phyloP scores from a whole-genome alignment of 2,888 invertebrate genomes.

The Tipula helvola region DNA sequence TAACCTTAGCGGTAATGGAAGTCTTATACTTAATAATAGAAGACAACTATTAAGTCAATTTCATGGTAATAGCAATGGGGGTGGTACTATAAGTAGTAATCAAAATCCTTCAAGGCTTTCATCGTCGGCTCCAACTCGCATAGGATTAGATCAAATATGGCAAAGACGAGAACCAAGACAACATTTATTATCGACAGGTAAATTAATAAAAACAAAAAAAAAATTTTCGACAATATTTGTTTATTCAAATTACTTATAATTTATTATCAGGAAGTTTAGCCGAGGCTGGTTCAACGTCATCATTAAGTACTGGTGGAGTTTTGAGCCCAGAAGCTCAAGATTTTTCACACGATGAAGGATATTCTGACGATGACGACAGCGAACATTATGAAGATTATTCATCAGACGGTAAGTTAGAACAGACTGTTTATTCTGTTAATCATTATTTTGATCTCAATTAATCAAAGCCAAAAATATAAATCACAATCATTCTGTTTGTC shows the following conservation, averaged over 20 bases:
- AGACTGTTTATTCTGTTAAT: background rate
- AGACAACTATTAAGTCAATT: slow-evolving; percentile 22
- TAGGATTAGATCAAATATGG: slow-evolving; percentile 75
- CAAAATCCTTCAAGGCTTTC: slow-evolving; percentile 53
- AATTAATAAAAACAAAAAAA: background rate
- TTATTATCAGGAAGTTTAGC: slow-evolving; percentile 37
- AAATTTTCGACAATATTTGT: background rate
- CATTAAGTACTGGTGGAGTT: slow-evolving; percentile 68
- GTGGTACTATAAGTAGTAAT: slow-evolving; percentile 27
- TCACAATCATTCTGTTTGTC: background rate
- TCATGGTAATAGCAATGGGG: slow-evolving; percentile 20
- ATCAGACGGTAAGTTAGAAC: slow-evolving; percentile 48
- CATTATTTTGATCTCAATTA: slow-evolving; percentile 12
- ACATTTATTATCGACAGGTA: slow-evolving; percentile 74
- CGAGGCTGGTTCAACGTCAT: slow-evolving; percentile 75
- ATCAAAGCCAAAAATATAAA: slow-evolving; percentile 6
- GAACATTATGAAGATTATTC: slow-evolving; percentile 79
- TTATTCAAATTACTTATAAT: background rate
- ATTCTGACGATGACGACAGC: slow-evolving; percentile 75
- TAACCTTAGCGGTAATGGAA: slow-evolving; percentile 19
- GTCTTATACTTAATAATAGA: slow-evolving; percentile 11
- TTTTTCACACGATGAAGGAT: slow-evolving; percentile 74
- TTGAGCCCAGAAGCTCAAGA: slow-evolving; percentile 69
- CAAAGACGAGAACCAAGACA: slow-evolving; percentile 75
- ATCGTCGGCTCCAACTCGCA: slow-evolving; percentile 77